Evolutionary conservation across 2,797 vertebrate species (phyloP), one percentile per base, ranked within the genome.

Genomic region (Agapornis canus): DNA sequence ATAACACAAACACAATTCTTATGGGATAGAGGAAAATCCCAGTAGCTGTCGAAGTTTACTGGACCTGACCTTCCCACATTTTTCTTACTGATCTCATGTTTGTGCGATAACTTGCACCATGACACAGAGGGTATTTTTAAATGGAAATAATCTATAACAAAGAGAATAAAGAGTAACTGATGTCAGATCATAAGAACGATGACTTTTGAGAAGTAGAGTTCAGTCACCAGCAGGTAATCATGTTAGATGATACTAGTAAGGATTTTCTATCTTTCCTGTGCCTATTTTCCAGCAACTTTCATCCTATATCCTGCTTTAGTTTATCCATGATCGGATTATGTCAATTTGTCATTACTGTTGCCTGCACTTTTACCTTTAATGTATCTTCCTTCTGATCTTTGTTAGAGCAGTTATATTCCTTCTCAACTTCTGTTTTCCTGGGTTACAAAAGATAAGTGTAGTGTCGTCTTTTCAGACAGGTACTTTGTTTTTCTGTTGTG

Each of bases 91-190:
- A 31, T 88, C 31, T 92, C 65, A 18, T 60, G 19, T 78, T 81
- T 88, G 20, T 79, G 52, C 29, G 25, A 27, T 79, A 66, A 79
- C 61, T 91, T 82, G 49, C 37, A 48, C 59, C 78, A 6, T 65
- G 57, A 65, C 37, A 87, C 64, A 35, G 51, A 68, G 35, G 63
- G 18, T 78, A 45, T 64, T 69, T 90, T 51, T 82, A 61, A 66
- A 89, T 86, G 48, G 54, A 85, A 84, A 70, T 45, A 86, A 81
- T 90, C 80, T 94, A 35, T 80, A 63, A 54, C n/a, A 60, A 96
- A 84, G 59, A 56, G 56, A 83, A 89, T 51, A 85, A 86, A 95
- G 71, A 94, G 66, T 88, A 96, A 94, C 77, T 82, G 76, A 88
- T 49, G 57, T 63, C 48, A 91, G 61, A 82, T 93, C 10, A 16